phyloP scores from a whole-genome alignment of 2,113 vertebrate species.

The Chamaea fasciata region DNA sequence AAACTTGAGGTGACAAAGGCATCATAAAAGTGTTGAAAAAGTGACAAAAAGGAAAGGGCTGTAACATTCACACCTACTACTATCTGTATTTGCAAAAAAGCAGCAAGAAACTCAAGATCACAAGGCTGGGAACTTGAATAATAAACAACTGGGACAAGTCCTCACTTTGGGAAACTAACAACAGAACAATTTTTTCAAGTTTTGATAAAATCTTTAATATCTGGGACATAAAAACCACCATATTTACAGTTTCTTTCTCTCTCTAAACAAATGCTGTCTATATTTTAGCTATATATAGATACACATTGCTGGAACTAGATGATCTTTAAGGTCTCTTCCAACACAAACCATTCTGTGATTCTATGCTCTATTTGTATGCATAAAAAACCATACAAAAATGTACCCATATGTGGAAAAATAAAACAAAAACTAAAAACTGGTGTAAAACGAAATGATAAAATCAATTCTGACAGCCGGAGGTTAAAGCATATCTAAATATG shows the following conservation, averaged over 20 bases:
- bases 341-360: not conserved
- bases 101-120: constrained; percentile 8
- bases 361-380: not conserved
- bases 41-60: not conserved
- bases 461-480: not conserved
- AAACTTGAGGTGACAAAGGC: constrained; percentile 29
- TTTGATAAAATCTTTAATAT: not conserved
- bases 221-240: not conserved
- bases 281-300: not conserved
- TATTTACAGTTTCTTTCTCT: not conserved
- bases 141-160: constrained; percentile 15
- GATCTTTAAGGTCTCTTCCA: not conserved
- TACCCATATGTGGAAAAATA: not conserved
- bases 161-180: not conserved
- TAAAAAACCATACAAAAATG: not conserved
- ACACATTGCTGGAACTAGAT: not conserved
- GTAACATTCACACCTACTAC: constrained; percentile 33
- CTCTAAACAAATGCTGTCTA: not conserved
- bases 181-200: not conserved
- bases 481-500: not conserved
- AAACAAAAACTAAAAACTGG: not conserved
- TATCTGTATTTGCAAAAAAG: constrained; percentile 3
- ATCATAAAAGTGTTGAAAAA: not conserved
- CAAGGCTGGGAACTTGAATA: constrained; percentile 16
- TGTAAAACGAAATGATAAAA: not conserved